phyloP scores from a whole-genome alignment of 2,888 invertebrate species.

The Dasypolia templi region DNA sequence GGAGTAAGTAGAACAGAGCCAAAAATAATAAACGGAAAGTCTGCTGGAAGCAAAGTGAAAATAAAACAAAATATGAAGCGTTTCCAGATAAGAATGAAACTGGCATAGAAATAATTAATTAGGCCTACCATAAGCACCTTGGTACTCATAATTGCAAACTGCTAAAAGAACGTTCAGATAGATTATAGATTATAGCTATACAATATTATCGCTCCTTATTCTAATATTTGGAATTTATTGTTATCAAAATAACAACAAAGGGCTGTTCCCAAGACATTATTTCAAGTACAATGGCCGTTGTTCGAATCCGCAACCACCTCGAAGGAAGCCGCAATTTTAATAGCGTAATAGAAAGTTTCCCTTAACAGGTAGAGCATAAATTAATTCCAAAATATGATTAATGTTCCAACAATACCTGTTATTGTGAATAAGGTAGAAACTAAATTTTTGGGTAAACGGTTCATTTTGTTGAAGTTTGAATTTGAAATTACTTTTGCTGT shows the following conservation, averaged over 20 bases:
- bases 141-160: not conserved
- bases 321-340: constrained; percentile 54
- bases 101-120: not conserved
- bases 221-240: not conserved
- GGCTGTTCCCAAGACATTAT: constrained; percentile 15
- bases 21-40: not conserved
- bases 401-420: constrained; percentile 31
- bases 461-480: constrained; percentile 5
- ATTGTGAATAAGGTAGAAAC: constrained; percentile 18
- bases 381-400: constrained; percentile 53
- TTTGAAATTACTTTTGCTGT: not conserved
- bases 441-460: constrained; percentile 10
- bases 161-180: not conserved
- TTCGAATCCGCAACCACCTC: constrained; percentile 8
- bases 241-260: constrained; percentile 23
- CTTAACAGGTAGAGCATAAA: constrained; percentile 42
- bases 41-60: not conserved
- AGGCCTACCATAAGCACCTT: not conserved
- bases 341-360: constrained; percentile 51
- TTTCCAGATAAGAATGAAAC: too few relatives aligned
- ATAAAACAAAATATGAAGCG: not conserved
- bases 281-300: constrained; percentile 35
- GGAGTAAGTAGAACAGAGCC: not conserved
- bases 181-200: not conserved
- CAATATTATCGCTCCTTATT: not conserved